These are phyloP conservation scores for Triplophysa siluroides DNA, from an alignment of 2,113 vertebrate species.

Conservation along the genomic window DNA sequence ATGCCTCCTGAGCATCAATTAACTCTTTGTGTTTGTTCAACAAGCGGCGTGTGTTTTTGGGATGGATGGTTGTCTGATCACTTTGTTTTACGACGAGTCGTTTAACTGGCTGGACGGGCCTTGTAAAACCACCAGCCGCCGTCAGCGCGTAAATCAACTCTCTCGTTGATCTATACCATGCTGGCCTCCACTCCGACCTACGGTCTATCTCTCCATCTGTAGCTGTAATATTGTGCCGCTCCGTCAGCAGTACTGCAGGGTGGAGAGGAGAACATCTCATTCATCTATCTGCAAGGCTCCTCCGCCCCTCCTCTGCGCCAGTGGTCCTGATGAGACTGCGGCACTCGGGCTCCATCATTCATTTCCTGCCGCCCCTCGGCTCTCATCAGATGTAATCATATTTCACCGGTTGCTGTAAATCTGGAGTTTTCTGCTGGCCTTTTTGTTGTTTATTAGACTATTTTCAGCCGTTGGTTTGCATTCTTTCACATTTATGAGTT, in stretches of 20 bases:
- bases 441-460: too few relatives aligned
- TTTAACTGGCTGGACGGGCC: background rate
- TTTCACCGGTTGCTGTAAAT: constrained; percentile 46
- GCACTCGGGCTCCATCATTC: constrained; percentile 21
- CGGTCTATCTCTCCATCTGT: constrained; percentile 12
- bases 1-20: background rate
- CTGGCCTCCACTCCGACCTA: background rate
- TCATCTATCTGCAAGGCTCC: background rate
- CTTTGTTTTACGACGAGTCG: constrained; percentile 13
- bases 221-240: constrained; percentile 1
- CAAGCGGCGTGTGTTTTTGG: background rate
- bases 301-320: background rate
- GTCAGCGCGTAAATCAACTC: background rate
- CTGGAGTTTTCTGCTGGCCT: background rate
- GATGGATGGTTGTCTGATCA: background rate
- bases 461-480: background rate
- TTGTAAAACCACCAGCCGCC: constrained; percentile 11
- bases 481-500: background rate
- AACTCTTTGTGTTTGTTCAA: background rate
- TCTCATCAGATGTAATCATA: constrained; percentile 44
- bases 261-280: background rate
- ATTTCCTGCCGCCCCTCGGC: constrained; percentile 13
- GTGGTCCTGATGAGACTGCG: constrained; percentile 31
- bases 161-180: background rate
- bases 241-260: background rate